Evolutionary conservation across 2,113 vertebrate genomes (phyloP).

Genomic region (Alces alces): DNA sequence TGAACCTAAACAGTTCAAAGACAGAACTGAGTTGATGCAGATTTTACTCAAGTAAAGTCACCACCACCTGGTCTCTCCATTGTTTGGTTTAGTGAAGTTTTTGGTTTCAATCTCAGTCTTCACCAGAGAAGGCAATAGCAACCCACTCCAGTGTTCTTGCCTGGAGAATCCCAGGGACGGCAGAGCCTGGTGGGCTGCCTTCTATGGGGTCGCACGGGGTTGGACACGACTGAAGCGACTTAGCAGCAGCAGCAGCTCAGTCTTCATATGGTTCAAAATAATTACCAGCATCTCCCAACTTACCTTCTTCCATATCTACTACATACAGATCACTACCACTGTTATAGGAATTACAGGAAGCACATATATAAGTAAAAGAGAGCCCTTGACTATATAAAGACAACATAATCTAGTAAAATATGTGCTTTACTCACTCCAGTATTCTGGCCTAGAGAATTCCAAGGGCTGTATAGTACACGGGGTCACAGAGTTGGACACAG

Average conservation of each 20-base stretch:
- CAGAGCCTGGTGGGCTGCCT: not conserved
- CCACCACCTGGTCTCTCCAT: not conserved
- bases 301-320: not conserved
- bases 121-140: not conserved
- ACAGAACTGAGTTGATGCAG: not conserved
- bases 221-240: rapidly evolving
- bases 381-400: not conserved
- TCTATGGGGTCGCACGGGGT: not conserved
- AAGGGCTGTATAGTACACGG: not conserved
- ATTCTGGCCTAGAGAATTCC: not conserved
- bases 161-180: not conserved
- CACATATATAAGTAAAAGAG: not conserved
- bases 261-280: not conserved
- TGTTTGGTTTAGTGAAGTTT: not conserved
- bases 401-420: not conserved
- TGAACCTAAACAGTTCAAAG: not conserved
- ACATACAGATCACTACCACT: not conserved
- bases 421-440: not conserved
- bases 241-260: not conserved
- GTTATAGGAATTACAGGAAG: not conserved
- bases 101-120: not conserved
- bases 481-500: not conserved
- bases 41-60: not conserved
- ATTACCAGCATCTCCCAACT: not conserved
- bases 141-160: not conserved